Conservation (phyloP, 2,113 vertebrate species). For the Halcyon malimbica region DNA sequence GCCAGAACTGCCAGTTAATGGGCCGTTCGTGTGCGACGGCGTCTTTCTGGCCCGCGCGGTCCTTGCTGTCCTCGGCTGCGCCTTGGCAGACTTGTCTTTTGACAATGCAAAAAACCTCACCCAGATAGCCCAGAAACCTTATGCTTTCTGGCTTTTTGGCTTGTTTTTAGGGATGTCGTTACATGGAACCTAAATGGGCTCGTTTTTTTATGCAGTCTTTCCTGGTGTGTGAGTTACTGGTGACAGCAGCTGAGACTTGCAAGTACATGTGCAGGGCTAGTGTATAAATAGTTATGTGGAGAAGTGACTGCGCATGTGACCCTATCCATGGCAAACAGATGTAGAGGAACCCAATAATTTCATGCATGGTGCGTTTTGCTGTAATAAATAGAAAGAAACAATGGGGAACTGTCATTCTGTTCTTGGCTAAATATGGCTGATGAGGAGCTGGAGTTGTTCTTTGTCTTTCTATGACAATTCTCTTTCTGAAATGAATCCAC, state of each 20-base stretch:
- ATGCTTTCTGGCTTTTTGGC: fast-evolving
- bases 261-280: not conserved
- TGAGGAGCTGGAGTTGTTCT: conserved; percentile 13
- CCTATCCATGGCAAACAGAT: conserved; percentile 18
- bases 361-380: conserved; percentile 6
- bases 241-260: not conserved
- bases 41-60: not conserved
- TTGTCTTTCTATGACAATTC: conserved; percentile 3
- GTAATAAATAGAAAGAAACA: conserved; percentile 17
- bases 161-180: not conserved
- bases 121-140: too few relatives aligned
- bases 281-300: not conserved
- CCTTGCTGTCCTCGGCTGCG: fast-evolving
- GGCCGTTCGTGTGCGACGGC: fast-evolving
- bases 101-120: not conserved
- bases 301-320: not conserved
- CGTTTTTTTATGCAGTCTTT: not conserved
- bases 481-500: not conserved
- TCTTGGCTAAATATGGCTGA: conserved; percentile 28
- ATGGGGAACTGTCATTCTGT: conserved; percentile 12
- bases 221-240: not conserved
- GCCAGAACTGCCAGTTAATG: not conserved
- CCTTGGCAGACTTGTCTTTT: not conserved
- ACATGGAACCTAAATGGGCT: not conserved
- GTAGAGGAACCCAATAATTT: conserved; percentile 21